Evolutionary conservation across 2,113 vertebrate species (phyloP).

Genomic region (Thamnophis sirtalis): DNA sequence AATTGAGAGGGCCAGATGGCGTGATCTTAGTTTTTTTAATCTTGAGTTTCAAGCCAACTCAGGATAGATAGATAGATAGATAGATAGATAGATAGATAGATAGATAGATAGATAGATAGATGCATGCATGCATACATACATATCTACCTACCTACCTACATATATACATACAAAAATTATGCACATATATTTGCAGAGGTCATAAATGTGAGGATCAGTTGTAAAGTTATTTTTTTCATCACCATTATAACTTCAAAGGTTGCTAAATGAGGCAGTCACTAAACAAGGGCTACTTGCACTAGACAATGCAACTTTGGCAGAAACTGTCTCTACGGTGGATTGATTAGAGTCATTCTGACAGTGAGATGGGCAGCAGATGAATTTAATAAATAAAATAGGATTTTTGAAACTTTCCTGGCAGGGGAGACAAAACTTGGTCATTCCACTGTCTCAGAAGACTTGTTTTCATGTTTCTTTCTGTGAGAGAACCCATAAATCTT

Average conservation of each 20-base stretch:
- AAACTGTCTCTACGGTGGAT: constrained; percentile 63
- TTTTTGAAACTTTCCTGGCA: constrained; percentile 30
- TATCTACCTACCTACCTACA: too few relatives aligned
- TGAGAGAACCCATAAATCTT: neutral
- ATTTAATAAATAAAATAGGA: constrained; percentile 40
- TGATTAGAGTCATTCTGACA: neutral
- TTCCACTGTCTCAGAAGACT: constrained; percentile 34
- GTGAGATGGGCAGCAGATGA: neutral
- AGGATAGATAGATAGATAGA: too few relatives aligned
- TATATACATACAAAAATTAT: too few relatives aligned
- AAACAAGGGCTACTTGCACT: constrained; percentile 8
- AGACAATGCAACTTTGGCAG: constrained; percentile 58
- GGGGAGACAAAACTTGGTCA: constrained; percentile 58
- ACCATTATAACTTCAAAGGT: neutral
- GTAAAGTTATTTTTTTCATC: neutral
- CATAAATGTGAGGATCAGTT: neutral
- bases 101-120: too few relatives aligned
- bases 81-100: too few relatives aligned
- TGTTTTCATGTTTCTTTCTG: constrained; percentile 44
- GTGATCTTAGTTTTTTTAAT: too few relatives aligned
- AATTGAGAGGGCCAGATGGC: too few relatives aligned
- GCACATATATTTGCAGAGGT: neutral
- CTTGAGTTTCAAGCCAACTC: too few relatives aligned
- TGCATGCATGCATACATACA: too few relatives aligned
- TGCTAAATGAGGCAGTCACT: neutral